A percentile compares a stretch with the other conserved stretches of the same genome.
These are phyloP conservation scores for Aurelia aurita DNA, from an alignment of 30 jellyfish, hydroid and myxozoan species.

Conservation along the genomic window DNA sequence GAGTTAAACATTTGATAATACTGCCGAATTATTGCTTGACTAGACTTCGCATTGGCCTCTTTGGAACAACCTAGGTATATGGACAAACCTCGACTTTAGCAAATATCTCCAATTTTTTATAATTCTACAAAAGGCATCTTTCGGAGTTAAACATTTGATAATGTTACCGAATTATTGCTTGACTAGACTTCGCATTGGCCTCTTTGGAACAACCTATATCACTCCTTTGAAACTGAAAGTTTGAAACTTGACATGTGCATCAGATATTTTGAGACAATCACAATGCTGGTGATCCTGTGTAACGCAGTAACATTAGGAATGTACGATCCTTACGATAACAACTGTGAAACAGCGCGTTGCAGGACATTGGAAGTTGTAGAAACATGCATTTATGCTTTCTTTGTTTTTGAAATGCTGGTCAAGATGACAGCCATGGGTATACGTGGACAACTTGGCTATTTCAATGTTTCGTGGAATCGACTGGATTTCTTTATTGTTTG, in stretches of 20 bases:
- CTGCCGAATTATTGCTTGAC: no score
- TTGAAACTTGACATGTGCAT: background rate
- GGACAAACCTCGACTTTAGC: no score
- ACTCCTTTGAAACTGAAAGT: no score
- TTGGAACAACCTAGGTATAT: no score
- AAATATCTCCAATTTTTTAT: no score
- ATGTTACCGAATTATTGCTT: no score
- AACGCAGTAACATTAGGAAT: conserved; percentile 98
- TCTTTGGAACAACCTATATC: no score
- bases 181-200: no score
- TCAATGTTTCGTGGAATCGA: conserved; percentile 88
- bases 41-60: no score
- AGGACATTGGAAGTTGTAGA: conserved; percentile 81
- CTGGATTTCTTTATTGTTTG: conserved; percentile 92
- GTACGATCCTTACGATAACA: conserved; percentile 94
- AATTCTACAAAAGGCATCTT: no score
- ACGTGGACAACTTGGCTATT: conserved; percentile 88
- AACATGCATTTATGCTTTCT: conserved; percentile 83
- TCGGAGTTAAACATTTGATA: no score
- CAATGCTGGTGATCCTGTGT: conserved; percentile 82
- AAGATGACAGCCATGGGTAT: conserved; percentile 93
- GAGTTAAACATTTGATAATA: no score
- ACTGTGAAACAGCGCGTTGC: conserved; percentile 84
- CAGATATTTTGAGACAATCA: conserved; percentile 87
- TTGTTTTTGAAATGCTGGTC: conserved; percentile 88